Evolutionary conservation across 2,113 vertebrate species (phyloP), one percentile per base, ranked within the genome.

Genomic region (Pedetes capensis): DNA sequence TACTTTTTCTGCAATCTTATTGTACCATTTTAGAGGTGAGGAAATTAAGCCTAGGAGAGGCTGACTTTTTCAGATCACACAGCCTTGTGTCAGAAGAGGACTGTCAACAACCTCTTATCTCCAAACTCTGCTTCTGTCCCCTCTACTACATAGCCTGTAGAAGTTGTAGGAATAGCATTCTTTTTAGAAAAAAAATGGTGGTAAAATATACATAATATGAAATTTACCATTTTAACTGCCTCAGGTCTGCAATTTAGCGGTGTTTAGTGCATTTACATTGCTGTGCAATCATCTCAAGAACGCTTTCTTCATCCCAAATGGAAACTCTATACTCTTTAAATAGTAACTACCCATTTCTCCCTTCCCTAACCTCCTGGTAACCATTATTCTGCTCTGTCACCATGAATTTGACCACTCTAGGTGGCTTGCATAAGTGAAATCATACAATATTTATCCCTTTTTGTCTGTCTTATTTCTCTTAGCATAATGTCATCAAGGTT

Each of bases 391-490:
- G 27, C 34, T 42, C 68, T 74, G 20, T 78, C 37, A 55, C 55
- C 59, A 51, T 14, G 42, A 87, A 59, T 78, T 61, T 93, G 29
- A 71, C 47, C 64, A 22, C 22, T 72, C 20, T 59, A 64, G n/a
- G 25, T 61, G 12, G 6, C 47, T 76, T 44, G 29, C 39, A n/a
- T 72, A 90, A 71, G 66, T 80, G 10, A 92, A 89, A 42, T 42
- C 17, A 88, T 55, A n/a, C 27, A 91, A 53, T 64, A 51, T 86
- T 78, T 94, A 44, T n/a, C 53, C 12, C 75, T 78, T 89, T 75
- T 44, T 63, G 11, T 63, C 42, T 92, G 81, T 9, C 4, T 87
- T 89, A 59, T 75, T 94, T 92, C 27, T 85, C 57, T 87, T 92
- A 74, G n/a, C 27, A 55, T 72, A 61, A n/a, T 72, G 32, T 61